Conservation (phyloP, 1,140 invertebrate species). For the Achroia grisella region DNA sequence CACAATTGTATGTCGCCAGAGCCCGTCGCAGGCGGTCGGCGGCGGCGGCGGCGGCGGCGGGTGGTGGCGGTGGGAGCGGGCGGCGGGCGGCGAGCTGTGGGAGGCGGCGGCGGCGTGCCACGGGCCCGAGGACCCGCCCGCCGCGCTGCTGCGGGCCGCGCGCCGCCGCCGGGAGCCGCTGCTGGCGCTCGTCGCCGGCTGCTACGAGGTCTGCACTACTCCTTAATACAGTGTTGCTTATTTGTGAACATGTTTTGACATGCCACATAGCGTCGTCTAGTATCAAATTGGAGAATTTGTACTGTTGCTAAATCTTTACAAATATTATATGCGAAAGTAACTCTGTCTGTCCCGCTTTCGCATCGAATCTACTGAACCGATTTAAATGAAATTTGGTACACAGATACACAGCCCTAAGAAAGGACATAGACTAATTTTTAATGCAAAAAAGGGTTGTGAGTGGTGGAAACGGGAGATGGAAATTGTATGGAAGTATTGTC, state of each 20-base stretch:
- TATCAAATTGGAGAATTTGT: too few relatives aligned
- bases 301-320: too few relatives aligned
- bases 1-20: conserved; percentile 21
- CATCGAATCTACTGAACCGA: too few relatives aligned
- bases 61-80: conserved; percentile 41
- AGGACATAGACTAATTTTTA: too few relatives aligned
- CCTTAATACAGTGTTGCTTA: background rate
- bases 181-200: conserved; percentile 77
- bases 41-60: conserved; percentile 20
- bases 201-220: conserved; percentile 75
- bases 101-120: conserved; percentile 78
- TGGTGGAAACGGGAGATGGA: too few relatives aligned
- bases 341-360: too few relatives aligned
- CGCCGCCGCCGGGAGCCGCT: conserved; percentile 73
- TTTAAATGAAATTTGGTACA: too few relatives aligned
- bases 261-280: too few relatives aligned
- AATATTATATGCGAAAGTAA: too few relatives aligned
- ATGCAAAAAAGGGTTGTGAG: too few relatives aligned
- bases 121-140: conserved; percentile 79
- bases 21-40: conserved; percentile 25
- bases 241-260: conserved; percentile 1
- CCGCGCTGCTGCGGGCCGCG: conserved; percentile 75
- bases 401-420: too few relatives aligned
- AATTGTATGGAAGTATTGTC: too few relatives aligned
- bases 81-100: conserved; percentile 74